A percentile compares a stretch with the other conserved stretches of the same genome.
Evolutionary conservation across 1,140 invertebrate species (phyloP).

Genomic region (Halesus radiatus): DNA sequence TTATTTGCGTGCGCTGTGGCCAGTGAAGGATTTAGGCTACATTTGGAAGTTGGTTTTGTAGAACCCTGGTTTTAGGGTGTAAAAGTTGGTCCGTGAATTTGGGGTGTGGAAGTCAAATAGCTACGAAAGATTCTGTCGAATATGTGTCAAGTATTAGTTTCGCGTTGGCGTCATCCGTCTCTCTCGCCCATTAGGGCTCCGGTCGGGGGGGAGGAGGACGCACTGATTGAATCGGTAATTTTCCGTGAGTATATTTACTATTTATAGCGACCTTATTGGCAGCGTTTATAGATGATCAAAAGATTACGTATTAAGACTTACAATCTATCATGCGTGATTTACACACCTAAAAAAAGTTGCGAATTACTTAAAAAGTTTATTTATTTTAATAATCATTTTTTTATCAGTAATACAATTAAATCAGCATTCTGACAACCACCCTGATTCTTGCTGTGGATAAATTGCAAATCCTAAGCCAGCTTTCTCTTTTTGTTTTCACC

Average conservation of each 20-base stretch:
- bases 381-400: too few relatives aligned
- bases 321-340: too few relatives aligned
- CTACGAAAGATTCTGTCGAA: slow-evolving; percentile 31
- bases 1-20: not conserved
- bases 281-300: not conserved
- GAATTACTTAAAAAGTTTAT: too few relatives aligned
- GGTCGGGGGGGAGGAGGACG: not conserved
- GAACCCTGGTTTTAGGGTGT: slow-evolving; percentile 33
- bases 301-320: not conserved
- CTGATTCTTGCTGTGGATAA: too few relatives aligned
- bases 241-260: slow-evolving; percentile 15
- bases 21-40: slow-evolving; percentile 21
- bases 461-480: too few relatives aligned
- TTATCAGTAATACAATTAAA: too few relatives aligned
- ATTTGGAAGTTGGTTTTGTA: slow-evolving; percentile 30
- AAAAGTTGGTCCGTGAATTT: slow-evolving; percentile 32
- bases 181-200: not conserved
- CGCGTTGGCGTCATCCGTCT: slow-evolving; percentile 5
- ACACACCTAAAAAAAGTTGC: too few relatives aligned
- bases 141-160: slow-evolving; percentile 43
- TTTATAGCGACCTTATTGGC: slow-evolving; percentile 10
- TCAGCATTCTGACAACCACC: too few relatives aligned
- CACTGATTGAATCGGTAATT: slow-evolving; percentile 14
- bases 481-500: too few relatives aligned
- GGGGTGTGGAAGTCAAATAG: slow-evolving; percentile 40